Evolutionary conservation across 2,113 vertebrate species (phyloP).

Genomic region (Arizona elegans): DNA sequence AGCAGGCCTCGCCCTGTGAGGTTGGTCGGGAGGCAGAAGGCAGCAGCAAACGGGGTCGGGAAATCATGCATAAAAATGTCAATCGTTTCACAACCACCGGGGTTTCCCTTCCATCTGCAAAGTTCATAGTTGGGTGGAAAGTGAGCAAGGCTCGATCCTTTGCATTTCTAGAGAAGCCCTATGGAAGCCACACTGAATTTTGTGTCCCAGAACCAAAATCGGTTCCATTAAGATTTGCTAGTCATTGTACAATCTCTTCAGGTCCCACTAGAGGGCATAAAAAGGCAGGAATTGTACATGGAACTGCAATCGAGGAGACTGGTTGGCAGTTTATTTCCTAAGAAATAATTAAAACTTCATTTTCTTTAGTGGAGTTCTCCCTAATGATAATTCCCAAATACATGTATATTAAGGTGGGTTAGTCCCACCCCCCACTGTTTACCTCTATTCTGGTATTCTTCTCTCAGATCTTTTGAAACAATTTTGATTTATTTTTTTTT

Average conservation of each 20-base stretch:
- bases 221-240: background rate
- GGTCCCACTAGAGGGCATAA: slow-evolving; percentile 9
- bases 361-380: background rate
- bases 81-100: background rate
- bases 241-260: background rate
- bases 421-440: no score
- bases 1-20: background rate
- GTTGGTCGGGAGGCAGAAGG: background rate
- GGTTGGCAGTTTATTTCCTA: background rate
- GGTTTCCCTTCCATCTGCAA: background rate
- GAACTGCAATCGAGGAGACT: background rate
- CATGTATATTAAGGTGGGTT: background rate
- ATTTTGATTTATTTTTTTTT: no score
- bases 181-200: background rate
- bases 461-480: background rate
- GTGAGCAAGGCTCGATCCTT: background rate
- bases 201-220: no score
- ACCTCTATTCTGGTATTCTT: background rate
- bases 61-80: background rate
- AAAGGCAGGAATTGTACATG: background rate
- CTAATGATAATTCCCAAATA: background rate
- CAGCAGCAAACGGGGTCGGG: background rate
- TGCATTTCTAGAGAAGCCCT: background rate
- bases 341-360: background rate
- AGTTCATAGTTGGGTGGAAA: background rate